phyloP scores from a whole-genome alignment of 2,113 vertebrate genomes.

The Prochilodus magdalenae region DNA sequence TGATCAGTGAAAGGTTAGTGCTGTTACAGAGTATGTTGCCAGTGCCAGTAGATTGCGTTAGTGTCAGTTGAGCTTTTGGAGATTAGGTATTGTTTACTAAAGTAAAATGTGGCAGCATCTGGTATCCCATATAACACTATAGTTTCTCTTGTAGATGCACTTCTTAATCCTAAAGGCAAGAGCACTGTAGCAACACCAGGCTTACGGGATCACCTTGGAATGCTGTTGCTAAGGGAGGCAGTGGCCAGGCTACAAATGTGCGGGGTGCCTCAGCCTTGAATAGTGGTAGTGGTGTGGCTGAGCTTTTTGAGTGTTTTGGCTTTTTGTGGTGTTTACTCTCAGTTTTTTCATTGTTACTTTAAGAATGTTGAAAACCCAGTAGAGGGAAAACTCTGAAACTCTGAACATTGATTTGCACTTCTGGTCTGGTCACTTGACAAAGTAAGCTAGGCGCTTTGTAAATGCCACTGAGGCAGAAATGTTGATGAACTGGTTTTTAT shows the following conservation, averaged over 20 bases:
- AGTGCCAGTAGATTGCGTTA: neutral
- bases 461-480: slow-evolving; percentile 54
- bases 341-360: slow-evolving; percentile 10
- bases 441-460: slow-evolving; percentile 51
- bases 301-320: slow-evolving; percentile 2
- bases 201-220: slow-evolving; percentile 70
- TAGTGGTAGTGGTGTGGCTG: neutral
- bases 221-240: slow-evolving; percentile 64
- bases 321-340: neutral
- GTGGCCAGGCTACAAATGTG: slow-evolving; percentile 46
- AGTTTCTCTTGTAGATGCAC: neutral
- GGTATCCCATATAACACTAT: too few species aligned
- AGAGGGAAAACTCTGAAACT: slow-evolving; percentile 3
- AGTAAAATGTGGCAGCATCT: neutral
- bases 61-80: neutral
- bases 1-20: neutral
- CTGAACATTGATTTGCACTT: neutral
- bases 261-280: slow-evolving; percentile 10
- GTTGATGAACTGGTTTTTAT: slow-evolving; percentile 60
- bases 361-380: slow-evolving; percentile 19
- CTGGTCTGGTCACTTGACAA: slow-evolving; percentile 4
- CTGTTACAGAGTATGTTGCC: neutral
- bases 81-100: neutral
- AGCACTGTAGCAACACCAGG: slow-evolving; percentile 63
- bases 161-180: slow-evolving; percentile 61